Evolutionary conservation across 2,113 vertebrate genomes (phyloP).

Genomic region (Lophochroa leadbeateri): DNA sequence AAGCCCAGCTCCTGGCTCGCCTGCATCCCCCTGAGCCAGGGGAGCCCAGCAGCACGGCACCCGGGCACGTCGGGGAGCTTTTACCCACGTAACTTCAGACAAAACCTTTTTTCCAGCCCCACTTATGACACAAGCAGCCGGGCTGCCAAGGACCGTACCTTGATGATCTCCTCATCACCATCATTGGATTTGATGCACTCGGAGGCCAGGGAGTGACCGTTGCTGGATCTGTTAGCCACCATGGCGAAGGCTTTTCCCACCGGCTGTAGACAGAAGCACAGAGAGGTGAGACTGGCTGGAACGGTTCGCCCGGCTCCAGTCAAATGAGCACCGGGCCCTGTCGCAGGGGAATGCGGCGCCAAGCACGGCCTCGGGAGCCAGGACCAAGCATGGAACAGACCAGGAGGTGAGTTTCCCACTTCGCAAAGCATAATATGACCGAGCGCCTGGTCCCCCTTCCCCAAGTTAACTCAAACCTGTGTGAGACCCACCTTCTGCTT

Average conservation of each 20-base stretch:
- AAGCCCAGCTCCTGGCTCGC: neutral
- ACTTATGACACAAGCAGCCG: neutral
- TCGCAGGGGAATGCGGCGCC: accelerated
- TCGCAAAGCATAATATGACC: accelerated
- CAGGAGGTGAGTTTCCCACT: neutral
- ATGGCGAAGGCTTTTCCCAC: slow-evolving; percentile 84
- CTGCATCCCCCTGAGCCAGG: neutral
- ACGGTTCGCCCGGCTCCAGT: neutral
- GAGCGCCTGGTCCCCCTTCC: neutral
- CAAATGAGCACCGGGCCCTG: neutral
- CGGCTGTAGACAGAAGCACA: slow-evolving; percentile 68
- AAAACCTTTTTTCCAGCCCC: neutral
- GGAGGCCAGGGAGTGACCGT: slow-evolving; percentile 70
- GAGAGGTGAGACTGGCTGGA: neutral
- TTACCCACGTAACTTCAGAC: neutral
- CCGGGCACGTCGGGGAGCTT: neutral
- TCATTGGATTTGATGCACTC: slow-evolving; percentile 85
- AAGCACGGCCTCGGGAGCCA: accelerated
- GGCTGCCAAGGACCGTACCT: slow-evolving; percentile 68
- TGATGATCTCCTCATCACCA: slow-evolving; percentile 90
- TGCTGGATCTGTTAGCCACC: slow-evolving; percentile 77
- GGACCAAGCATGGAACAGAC: neutral
- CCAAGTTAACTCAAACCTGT: neutral
- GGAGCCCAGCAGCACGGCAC: neutral
- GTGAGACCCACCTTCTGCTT: slow-evolving; percentile 79